Percentiles rank a stretch among this genome's conserved stretches.
phyloP scores from a whole-genome alignment of 2,888 invertebrate species.

The Hirtodrosophila duncani region DNA sequence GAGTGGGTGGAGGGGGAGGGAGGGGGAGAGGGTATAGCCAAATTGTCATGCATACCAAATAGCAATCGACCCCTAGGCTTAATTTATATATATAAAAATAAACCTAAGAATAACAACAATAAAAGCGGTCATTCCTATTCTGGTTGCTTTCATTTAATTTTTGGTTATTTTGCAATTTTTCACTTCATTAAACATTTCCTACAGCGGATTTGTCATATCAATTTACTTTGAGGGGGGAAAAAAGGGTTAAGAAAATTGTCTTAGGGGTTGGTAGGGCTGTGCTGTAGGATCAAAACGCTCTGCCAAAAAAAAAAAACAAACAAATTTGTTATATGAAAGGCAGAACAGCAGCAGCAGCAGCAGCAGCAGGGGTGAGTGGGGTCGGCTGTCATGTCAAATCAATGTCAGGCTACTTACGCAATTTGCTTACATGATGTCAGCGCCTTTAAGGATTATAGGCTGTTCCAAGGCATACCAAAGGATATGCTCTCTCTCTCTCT shows the following conservation, averaged over 20 bases:
- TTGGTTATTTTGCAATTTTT: slow-evolving; percentile 77
- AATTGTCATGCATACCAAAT: slow-evolving; percentile 50
- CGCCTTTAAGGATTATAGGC: no score
- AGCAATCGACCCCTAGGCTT: slow-evolving; percentile 34
- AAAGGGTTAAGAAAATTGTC: slow-evolving; percentile 56
- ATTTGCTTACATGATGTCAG: slow-evolving; percentile 70
- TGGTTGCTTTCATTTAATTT: slow-evolving; percentile 68
- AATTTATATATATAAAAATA: slow-evolving; percentile 43
- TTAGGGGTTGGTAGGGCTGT: slow-evolving; percentile 61
- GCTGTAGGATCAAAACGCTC: slow-evolving; percentile 9
- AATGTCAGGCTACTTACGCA: slow-evolving; percentile 66
- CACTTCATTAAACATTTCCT: slow-evolving; percentile 74
- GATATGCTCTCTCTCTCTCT: slow-evolving; percentile 5
- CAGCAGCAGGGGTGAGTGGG: neutral
- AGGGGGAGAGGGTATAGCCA: no score
- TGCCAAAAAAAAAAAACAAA: slow-evolving; percentile 45
- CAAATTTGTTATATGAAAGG: slow-evolving; percentile 53
- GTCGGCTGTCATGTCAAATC: slow-evolving; percentile 64
- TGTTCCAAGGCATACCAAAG: no score
- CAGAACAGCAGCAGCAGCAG: no score
- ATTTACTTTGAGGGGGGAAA: slow-evolving; percentile 37
- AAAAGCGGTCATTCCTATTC: neutral
- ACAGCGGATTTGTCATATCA: slow-evolving; percentile 65
- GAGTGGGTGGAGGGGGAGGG: no score
- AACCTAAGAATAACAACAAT: slow-evolving; percentile 17